These are phyloP conservation scores for Gambusia holbrooki DNA, from an alignment of 2,113 vertebrate species.

Conservation along the genomic window DNA sequence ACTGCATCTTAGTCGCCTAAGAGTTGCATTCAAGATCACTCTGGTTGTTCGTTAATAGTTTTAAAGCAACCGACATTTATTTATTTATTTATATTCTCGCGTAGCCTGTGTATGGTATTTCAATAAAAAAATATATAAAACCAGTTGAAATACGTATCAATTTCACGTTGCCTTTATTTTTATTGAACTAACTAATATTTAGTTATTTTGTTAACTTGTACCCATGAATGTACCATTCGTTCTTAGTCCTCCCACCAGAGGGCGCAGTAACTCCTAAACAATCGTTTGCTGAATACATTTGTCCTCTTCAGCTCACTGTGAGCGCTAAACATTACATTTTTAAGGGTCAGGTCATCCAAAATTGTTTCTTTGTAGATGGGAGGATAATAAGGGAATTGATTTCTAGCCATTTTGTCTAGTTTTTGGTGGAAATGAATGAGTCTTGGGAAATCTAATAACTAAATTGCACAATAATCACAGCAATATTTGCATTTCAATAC, in stretches of 20 bases:
- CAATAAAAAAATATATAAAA: background rate
- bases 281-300: background rate
- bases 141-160: background rate
- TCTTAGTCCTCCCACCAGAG: slow-evolving; percentile 11
- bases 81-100: background rate
- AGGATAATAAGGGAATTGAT: too few species aligned
- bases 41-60: background rate
- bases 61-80: background rate
- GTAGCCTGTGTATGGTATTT: background rate
- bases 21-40: slow-evolving; percentile 46
- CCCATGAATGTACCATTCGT: slow-evolving; percentile 43
- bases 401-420: too few species aligned
- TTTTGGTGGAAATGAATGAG: background rate
- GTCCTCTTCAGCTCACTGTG: too few species aligned
- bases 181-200: background rate
- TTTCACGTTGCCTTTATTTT: background rate
- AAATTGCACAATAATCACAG: background rate
- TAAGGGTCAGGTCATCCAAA: too few species aligned
- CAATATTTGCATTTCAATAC: background rate
- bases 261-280: slow-evolving; percentile 14
- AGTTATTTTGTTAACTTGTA: background rate
- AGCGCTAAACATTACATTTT: too few species aligned
- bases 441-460: too few species aligned
- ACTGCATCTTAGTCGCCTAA: background rate
- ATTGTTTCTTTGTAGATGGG: too few species aligned